Evolutionary conservation across 1,140 invertebrate species (phyloP), one percentile per base, ranked within the genome.

Genomic region (Polyergus mexicanus): DNA sequence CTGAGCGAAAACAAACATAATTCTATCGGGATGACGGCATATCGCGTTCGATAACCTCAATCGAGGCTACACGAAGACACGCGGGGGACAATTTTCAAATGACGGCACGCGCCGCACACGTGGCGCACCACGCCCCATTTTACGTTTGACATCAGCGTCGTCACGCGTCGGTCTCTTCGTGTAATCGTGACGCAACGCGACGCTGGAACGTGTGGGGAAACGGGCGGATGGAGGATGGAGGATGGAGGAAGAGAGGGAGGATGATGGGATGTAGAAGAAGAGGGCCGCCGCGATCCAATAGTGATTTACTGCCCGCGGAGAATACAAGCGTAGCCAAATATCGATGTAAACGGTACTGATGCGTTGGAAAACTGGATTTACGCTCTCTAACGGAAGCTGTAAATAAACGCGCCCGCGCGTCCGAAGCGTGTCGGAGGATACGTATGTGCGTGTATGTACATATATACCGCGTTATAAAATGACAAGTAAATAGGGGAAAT

Each of bases 331-430:
- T 72, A 66, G 75, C 85, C 85, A 88, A 89, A 89, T 89, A 89
- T 89, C 85, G 69, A 68, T 88, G 87, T 91, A 92, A 92, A 93
- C 92, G 86, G 86, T 84, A 86, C 86, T 89, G 83, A 89, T 90
- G 90, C 91, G 89, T 90, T 88, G 90, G 90, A 88, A 90, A 92
- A 90, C 81, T 86, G 75, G 86, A 93, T 93, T 93, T 92, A 93
- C 90, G 87, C 86, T 89, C 83, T 81, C 84, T 54, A 81, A 51
- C 85, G 91, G 89, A 92, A 92, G 83, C 78, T 88, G 90, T 87
- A 91, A 92, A 93, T 92, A 92, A 92, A 92, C 89, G 84, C 77
- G 25, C 4, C 87, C 47, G 16, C 47, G 47, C 47, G 75, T 22
- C 69, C 60, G 41, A 83, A 74, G 56, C 60, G 56, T 22, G 38